phyloP scores from a whole-genome alignment of 2,113 vertebrate species.

The Pomatorhinus ruficollis region DNA sequence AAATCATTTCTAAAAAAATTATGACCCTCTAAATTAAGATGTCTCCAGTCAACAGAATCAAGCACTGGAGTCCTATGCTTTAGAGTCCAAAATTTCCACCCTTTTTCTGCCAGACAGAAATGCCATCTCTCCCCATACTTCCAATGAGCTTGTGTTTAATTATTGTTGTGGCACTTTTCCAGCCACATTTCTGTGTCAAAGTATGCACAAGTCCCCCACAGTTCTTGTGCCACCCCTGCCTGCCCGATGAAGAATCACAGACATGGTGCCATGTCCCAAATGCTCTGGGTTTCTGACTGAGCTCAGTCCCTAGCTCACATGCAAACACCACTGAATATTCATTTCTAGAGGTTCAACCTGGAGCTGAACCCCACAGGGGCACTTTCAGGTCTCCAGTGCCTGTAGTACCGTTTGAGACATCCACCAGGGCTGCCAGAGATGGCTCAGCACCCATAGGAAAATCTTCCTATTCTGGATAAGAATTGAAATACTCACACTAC shows the following conservation, averaged over 20 bases:
- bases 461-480: fast-evolving
- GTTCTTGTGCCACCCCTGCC: background rate
- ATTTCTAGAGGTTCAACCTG: background rate
- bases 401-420: background rate
- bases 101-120: background rate
- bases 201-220: background rate
- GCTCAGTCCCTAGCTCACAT: background rate
- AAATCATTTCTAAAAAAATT: background rate
- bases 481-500: background rate
- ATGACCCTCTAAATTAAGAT: background rate
- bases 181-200: background rate
- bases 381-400: background rate
- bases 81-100: background rate
- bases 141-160: background rate
- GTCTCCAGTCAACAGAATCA: background rate
- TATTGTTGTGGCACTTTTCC: background rate
- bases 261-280: background rate
- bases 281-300: background rate
- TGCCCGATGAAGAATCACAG: background rate
- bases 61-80: background rate
- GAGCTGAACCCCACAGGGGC: background rate
- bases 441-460: background rate
- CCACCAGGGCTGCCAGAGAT: background rate
- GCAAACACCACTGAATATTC: background rate
- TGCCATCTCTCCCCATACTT: background rate